phyloP scores from a whole-genome alignment of 2,797 vertebrate genomes.

The Spondyliosoma cantharus region DNA sequence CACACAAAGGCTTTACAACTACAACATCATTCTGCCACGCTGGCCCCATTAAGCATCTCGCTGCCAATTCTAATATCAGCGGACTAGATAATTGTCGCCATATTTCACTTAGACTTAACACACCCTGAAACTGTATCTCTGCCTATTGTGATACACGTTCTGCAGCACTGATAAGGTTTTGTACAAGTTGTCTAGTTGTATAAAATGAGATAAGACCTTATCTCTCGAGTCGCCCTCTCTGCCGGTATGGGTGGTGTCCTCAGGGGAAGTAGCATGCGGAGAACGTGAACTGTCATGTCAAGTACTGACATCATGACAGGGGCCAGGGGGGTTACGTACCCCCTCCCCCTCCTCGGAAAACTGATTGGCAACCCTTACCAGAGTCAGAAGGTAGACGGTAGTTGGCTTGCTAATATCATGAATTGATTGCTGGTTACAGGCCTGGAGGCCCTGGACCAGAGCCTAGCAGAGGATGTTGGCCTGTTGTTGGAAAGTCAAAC shows the following conservation, averaged over 20 bases:
- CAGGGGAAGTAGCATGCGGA: conserved; percentile 32
- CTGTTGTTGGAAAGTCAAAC: background rate
- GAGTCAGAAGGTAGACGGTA: conserved; percentile 15
- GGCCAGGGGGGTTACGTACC: conserved; percentile 2
- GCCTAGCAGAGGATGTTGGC: background rate
- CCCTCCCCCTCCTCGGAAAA: background rate
- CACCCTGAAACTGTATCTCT: conserved; percentile 38
- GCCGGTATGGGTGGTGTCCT: conserved; percentile 41
- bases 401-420: conserved; percentile 28
- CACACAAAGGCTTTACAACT: conserved; percentile 73
- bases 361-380: background rate
- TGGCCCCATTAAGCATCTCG: conserved; percentile 63
- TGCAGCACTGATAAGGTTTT: conserved; percentile 62
- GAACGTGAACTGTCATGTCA: conserved; percentile 32
- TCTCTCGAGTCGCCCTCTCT: conserved; percentile 38
- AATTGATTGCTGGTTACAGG: background rate
- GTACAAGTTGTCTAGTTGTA: conserved; percentile 64
- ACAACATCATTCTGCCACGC: conserved; percentile 62
- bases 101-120: conserved; percentile 76
- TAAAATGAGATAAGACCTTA: conserved; percentile 71
- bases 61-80: conserved; percentile 70
- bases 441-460: background rate
- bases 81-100: conserved; percentile 71
- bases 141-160: conserved; percentile 50
- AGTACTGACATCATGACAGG: conserved; percentile 34